A percentile compares a stretch with the other conserved stretches of the same genome.
phyloP scores from a whole-genome alignment of 1,140 invertebrate species.

The Eumeta japonica region DNA sequence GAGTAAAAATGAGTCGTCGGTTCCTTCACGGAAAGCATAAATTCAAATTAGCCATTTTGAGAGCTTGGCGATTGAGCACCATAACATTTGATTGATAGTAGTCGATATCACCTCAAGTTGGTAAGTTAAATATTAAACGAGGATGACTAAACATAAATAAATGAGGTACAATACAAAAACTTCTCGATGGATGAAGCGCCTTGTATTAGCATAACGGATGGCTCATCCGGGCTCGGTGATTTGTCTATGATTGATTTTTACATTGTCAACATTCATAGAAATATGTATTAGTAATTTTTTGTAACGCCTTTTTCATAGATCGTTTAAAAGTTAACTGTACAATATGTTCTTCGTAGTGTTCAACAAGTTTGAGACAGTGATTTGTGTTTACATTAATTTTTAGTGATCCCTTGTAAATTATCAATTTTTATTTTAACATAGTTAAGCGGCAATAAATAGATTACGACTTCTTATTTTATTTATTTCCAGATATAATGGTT shows the following conservation, averaged over 20 bases:
- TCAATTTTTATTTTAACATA: constrained; percentile 1
- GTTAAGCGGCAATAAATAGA: too few relatives aligned
- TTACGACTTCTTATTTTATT: too few relatives aligned
- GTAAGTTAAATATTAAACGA: constrained; percentile 39
- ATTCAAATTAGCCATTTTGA: too few relatives aligned
- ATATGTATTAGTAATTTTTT: constrained; percentile 23
- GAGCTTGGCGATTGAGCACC: too few relatives aligned
- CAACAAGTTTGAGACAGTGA: too few relatives aligned
- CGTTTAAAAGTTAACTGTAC: constrained; percentile 17
- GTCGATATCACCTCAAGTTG: constrained; percentile 25
- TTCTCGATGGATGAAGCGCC: constrained; percentile 14
- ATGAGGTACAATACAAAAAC: constrained; percentile 35
- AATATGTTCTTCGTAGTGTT: constrained; percentile 8
- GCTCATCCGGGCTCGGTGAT: constrained; percentile 12
- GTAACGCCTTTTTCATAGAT: constrained; percentile 37
- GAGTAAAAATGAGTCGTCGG: too few relatives aligned
- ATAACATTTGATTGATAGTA: constrained; percentile 37
- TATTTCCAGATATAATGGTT: not conserved
- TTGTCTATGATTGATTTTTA: constrained; percentile 31
- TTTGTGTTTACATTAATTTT: not conserved
- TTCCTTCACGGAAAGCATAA: too few relatives aligned
- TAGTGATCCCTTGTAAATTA: not conserved
- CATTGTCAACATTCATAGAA: constrained; percentile 32
- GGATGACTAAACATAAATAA: constrained; percentile 47
- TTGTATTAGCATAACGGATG: constrained; percentile 21